These are phyloP conservation scores for Pycnonotus jocosus DNA, from an alignment of 2,113 vertebrate species.

Conservation along the genomic window DNA sequence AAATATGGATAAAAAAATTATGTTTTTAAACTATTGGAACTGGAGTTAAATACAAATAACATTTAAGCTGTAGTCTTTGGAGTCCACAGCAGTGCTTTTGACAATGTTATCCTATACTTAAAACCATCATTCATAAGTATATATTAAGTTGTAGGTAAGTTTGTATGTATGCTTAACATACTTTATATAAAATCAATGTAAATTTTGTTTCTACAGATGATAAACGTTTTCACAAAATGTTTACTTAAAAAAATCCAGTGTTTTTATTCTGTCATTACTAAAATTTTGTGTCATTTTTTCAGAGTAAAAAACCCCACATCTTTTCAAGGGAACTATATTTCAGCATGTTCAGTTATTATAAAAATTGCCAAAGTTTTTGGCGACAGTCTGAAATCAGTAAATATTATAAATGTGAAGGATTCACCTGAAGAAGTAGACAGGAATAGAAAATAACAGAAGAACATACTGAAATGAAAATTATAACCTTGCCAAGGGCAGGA, in stretches of 20 bases:
- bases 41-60: background rate
- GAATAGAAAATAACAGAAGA: background rate
- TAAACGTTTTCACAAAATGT: constrained; percentile 10
- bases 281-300: background rate
- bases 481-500: background rate
- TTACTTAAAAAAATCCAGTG: background rate
- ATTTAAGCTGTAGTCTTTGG: background rate
- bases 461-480: background rate
- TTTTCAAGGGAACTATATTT: background rate
- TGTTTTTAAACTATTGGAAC: background rate
- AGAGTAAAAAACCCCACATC: background rate
- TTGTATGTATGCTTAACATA: background rate
- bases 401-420: background rate
- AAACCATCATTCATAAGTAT: background rate
- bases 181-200: background rate
- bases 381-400: background rate
- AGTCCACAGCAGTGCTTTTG: background rate
- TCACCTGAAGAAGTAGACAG: background rate
- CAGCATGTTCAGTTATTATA: background rate
- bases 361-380: background rate
- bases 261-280: background rate
- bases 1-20: background rate
- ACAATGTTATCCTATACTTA: background rate
- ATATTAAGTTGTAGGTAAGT: background rate
- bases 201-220: background rate